Evolutionary conservation across 2,797 vertebrate genomes (phyloP), one percentile per base, ranked within the genome.

Genomic region (Macropodus opercularis): DNA sequence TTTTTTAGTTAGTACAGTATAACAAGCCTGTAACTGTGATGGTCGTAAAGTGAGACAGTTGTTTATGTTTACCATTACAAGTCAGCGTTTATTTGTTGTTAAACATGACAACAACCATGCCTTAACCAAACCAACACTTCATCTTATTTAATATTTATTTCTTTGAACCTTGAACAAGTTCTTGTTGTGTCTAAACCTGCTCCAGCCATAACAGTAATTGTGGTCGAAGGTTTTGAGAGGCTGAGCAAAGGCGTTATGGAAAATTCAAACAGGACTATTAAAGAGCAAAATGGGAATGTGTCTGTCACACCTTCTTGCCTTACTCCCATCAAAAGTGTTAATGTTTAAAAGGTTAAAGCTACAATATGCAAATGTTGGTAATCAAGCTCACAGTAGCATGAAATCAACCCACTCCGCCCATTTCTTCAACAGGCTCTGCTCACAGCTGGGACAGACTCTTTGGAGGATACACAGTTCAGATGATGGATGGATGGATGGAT

Each of bases 251-350:
- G n/a, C n/a, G n/a, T n/a, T n/a, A n/a, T n/a, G n/a, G 19, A 21
- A 13, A 19, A 6, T 14, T 9, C 22, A 46, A 15, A 4, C 5
- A 15, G 3, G 18, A 40, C 10, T 15, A 24, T 40, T 32, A 1
- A 38, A 13, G 19, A 23, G 5, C 22, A 8, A 36, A 11, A 3
- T 11, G 24, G 21, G 35, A 15, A n/a, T 13, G 15, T 35, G 29
- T 36, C 14, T 8, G 3, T 18, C 18, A 6, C 3, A 17, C 15
- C 21, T 14, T 41, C 27, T 5, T 32, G 14, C 23, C 4, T 15
- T 26, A 27, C 55, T 41, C 51, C 40, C 23, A 51, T 46, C 8
- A 46, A 22, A 60, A 21, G 10, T 23, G 6, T 35, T 51, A 24
- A 17, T 17, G 40, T 24, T 14, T 22, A 47, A 17, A 22, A 38